Evolutionary conservation across 2,888 invertebrate species (phyloP), one percentile per base, ranked within the genome.

Genomic region (Mythimna vitellina): DNA sequence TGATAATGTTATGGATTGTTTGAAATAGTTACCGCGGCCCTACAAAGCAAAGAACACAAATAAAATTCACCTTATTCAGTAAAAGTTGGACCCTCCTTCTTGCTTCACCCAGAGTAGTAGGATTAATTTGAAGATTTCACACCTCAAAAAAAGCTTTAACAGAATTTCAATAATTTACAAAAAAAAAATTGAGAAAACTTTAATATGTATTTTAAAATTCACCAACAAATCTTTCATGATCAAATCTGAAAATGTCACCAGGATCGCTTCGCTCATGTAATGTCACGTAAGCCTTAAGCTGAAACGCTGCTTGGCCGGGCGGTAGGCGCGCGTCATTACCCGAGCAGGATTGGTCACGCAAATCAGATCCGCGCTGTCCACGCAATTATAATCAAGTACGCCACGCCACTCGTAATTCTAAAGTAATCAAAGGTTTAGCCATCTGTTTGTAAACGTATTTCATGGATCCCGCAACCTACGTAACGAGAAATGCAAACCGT

Each of bases 351-450:
- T 95, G 94, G 96, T 92, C 96, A 96, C 95, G 96, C 95, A 92
- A 94, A 93, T 96, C 95, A 92, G 95, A 93, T 93, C 86, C 92
- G 87, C 91, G 89, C 93, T 94, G 96, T 95, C 96, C 92, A 91
- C 94, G 90, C 95, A 96, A 96, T 96, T 96, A 95, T 94, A 96
- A 95, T 96, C 96, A 95, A 93, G 91, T 90, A 91, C 89, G 90
- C 90, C 90, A 91, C 90, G 90, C 88, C 90, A 92, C 91, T 95
- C 95, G 93, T 95, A 95, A 95, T 96, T 95, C 94, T 94, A 94
- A 94, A 92, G 94, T 91, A 95, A 96, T 95, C 96, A 95, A 95
- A 94, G 92, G 87, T 89, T 88, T 89, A 89, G 85, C 91, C 91
- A 93, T 93, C 92, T 93, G 92, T 93, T 93, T 91, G 90, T 87